A percentile compares a stretch with the other conserved stretches of the same genome.
Conservation (phyloP, 2,888 invertebrate genomes). For the Cremastinae sp. region DNA sequence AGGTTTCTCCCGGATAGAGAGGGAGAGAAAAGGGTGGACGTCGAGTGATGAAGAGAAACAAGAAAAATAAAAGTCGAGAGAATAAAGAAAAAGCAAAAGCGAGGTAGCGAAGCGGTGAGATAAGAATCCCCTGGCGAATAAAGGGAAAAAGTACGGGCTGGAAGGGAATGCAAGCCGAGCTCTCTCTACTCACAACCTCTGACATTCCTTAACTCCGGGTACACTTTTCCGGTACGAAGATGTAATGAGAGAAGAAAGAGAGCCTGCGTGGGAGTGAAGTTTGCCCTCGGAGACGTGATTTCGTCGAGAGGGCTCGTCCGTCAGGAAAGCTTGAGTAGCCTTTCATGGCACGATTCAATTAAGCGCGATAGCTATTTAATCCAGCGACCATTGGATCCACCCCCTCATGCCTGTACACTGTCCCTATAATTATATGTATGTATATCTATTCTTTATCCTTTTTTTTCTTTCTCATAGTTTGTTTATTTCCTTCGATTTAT, state of each 20-base stretch:
- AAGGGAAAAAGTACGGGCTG: constrained; percentile 15
- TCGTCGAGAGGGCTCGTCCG: constrained; percentile 50
- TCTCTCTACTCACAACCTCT: constrained; percentile 33
- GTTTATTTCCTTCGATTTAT: constrained; percentile 36
- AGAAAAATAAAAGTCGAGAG: constrained; percentile 9
- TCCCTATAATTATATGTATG: constrained; percentile 49
- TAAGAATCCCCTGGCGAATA: constrained; percentile 39
- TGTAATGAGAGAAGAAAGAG: constrained; percentile 40
- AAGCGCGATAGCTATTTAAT: constrained; percentile 59
- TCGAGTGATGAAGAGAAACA: constrained; percentile 20
- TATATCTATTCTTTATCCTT: constrained; percentile 36
- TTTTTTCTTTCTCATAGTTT: constrained; percentile 27
- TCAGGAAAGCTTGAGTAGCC: constrained; percentile 25
- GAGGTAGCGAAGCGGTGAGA: constrained; percentile 9
- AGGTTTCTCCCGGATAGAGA: constrained; percentile 18
- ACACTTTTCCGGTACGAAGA: constrained; percentile 19
- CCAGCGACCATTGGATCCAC: constrained; percentile 54
- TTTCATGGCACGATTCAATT: constrained; percentile 51
- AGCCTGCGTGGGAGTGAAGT: constrained; percentile 2
- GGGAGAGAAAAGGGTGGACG: not conserved
- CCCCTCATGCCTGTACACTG: constrained; percentile 28
- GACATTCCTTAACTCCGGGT: not conserved
- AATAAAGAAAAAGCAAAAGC: not conserved
- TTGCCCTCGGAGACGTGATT: constrained; percentile 54
- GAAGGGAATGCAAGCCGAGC: constrained; percentile 12